Conservation (phyloP, 2,113 vertebrate species). For the Percopsis transmontana region DNA sequence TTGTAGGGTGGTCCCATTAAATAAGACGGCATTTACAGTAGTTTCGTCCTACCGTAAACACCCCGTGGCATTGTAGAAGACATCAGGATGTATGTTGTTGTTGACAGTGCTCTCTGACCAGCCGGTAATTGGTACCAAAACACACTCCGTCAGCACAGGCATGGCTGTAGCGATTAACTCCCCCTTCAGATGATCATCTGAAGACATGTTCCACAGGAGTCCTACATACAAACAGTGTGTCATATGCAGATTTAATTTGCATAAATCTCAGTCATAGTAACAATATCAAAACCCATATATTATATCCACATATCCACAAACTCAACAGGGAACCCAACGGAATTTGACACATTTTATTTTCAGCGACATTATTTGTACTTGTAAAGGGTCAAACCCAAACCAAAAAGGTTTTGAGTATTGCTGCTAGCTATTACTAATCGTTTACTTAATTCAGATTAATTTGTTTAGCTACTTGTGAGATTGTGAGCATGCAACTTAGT, state of each 20-base stretch:
- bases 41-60: slow-evolving; percentile 84
- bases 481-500: too few species aligned
- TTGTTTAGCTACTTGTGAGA: too few species aligned
- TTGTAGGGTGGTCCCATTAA: not conserved
- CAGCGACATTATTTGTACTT: too few species aligned
- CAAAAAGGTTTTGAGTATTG: not conserved
- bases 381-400: not conserved
- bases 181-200: slow-evolving; percentile 83
- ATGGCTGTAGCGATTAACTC: slow-evolving; percentile 84
- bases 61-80: slow-evolving; percentile 89
- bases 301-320: too few species aligned
- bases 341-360: too few species aligned
- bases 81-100: slow-evolving; percentile 82
- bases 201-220: slow-evolving; percentile 95
- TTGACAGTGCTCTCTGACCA: slow-evolving; percentile 74
- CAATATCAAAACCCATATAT: too few species aligned
- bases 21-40: not conserved
- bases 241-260: too few species aligned
- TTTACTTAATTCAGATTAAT: too few species aligned
- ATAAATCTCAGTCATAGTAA: too few species aligned
- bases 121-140: slow-evolving; percentile 86
- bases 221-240: slow-evolving; percentile 67
- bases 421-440: not conserved
- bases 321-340: too few species aligned
- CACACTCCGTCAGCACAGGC: slow-evolving; percentile 83